Evolutionary conservation across 2,888 invertebrate genomes (phyloP), one percentile per base, ranked within the genome.

Genomic region (Cheilosia grossa): DNA sequence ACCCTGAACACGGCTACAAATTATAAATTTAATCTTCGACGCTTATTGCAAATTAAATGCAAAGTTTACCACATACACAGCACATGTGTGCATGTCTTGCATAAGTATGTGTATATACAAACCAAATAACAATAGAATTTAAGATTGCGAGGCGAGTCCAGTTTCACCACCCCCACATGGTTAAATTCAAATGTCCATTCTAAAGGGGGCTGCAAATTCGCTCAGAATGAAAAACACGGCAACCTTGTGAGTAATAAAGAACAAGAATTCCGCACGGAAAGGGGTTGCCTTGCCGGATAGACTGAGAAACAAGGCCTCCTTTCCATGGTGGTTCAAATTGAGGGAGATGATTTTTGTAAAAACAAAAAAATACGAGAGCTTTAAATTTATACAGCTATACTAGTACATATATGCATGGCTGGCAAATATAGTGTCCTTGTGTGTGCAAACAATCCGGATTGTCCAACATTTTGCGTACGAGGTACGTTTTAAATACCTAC

Each of bases 161-260:
- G 79, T 72, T 64, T 51, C 17, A 56, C 79, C 64, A 63, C 79
- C 64, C 72, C 30, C 58, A 37, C 49, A 58, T 53, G 58, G 58
- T 58, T 64, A 51, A 64, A 79, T 79, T 79, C 58, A 79, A 79
- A 72, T 72, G 79, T 79, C 79, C 79, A 78, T 72, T 79, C 44
- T 24, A 58, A 44, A 30, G 44, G 58, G 72, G 72, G 72, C 47
- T 79, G 70, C 54, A 79, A 59, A 44, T 10, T 40, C 19, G 24
- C 24, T 54, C 63, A 47, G 7, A 37, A 56, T 37, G 58, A 70
- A 56, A 40, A 56, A 63, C 79, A 79, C 70, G 56, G 64, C 58
- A 72, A 56, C 69, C 67, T 75, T 81, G 63, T 40, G 54, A 56
- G 63, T 69, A 79, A 79, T 81, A 75, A 81, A 81, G 61, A 69